Evolutionary conservation across 2,888 invertebrate genomes (phyloP), one percentile per base, ranked within the genome.

Genomic region (Tiliacea aurago): DNA sequence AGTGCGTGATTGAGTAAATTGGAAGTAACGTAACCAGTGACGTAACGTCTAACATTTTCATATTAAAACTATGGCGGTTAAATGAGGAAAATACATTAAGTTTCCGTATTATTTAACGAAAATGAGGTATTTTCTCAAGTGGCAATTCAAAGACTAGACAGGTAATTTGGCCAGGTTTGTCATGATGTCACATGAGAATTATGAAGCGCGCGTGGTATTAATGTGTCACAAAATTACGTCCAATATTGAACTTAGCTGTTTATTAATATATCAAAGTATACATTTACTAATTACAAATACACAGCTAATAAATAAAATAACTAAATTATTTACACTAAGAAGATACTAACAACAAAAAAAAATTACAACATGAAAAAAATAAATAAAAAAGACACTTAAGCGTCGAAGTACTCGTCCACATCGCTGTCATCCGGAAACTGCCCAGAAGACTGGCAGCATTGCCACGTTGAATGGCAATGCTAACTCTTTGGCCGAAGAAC

Each of bases 91-190:
- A 59, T 58, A 75, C 59, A 70, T 58, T 80, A 67, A 45, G 10
- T 45, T 74, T 58, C 61, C 62, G 33, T 75, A 63, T 71, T 81
- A 62, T 84, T 84, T 80, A 81, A 66, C 62, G 41, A 43, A 83
- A 80, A 69, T 68, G 20, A 65, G 61, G 68, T 70, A 75, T 71
- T 66, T 68, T 68, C 63, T 64, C 59, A 11, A 61, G 59, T 65
- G 33, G 66, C 37, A 74, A 67, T 79, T 83, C 41, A 66, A 18
- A 43, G 33, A 61, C 47, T 37, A 41, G 70, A 70, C 64, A 62
- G 62, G 41, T 68, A 69, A 84, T 84, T 70, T 76, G 41, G 41
- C 15, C 65, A 43, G 53, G 47, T 76, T 76, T 69, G 18, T 75
- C 53, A 58, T 41, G 13, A 15, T 74, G 55, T 47, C 70, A 65